Evolutionary conservation across 1,140 invertebrate genomes (phyloP).

Genomic region (Ceratina calcarata): DNA sequence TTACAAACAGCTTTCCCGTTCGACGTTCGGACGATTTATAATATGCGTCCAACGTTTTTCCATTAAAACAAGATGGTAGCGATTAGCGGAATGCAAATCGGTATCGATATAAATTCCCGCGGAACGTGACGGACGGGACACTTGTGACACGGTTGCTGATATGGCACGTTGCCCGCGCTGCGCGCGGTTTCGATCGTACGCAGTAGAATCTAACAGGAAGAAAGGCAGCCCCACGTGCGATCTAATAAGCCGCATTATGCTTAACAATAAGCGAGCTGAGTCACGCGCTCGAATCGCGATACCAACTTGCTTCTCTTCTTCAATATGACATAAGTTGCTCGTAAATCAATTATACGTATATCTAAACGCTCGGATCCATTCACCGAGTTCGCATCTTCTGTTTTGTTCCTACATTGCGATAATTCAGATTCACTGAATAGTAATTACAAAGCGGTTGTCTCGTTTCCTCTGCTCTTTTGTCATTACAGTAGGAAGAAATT

Average conservation of each 20-base stretch:
- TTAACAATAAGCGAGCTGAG: conserved; percentile 42
- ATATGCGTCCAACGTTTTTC: neutral
- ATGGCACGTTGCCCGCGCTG: conserved; percentile 6
- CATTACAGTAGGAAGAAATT: too few species aligned
- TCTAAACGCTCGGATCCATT: too few species aligned
- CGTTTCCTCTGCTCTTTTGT: too few species aligned
- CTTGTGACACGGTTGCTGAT: conserved; percentile 9
- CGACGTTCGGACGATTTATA: too few species aligned
- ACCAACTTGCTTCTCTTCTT: conserved; percentile 15
- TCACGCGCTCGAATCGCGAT: conserved; percentile 25
- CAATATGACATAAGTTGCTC: neutral
- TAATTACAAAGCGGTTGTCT: too few species aligned
- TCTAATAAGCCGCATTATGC: conserved; percentile 23
- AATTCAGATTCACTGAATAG: too few species aligned
- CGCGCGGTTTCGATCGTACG: conserved; percentile 6
- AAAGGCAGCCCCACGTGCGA: conserved; percentile 1
- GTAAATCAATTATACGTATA: conserved; percentile 4
- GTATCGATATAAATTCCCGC: conserved; percentile 1
- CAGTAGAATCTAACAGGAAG: neutral
- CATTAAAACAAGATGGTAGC: neutral
- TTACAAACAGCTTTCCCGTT: too few species aligned
- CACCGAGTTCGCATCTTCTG: too few species aligned
- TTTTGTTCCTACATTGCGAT: too few species aligned
- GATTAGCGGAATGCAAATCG: neutral
- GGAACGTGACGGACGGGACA: neutral